phyloP scores from a whole-genome alignment of 2,888 invertebrate genomes.

The Phengaris arion region DNA sequence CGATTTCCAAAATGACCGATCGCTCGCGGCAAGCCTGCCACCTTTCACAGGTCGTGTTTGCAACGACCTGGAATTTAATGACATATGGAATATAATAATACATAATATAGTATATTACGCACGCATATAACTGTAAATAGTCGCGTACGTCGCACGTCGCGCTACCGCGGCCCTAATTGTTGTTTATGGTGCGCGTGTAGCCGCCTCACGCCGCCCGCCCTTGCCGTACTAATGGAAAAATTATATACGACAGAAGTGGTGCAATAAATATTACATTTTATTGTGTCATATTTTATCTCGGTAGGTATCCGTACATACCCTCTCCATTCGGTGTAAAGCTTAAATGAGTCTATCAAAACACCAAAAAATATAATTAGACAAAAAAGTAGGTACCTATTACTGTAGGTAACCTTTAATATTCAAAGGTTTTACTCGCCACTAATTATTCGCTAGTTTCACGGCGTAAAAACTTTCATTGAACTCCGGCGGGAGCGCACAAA shows the following conservation, averaged over 20 bases:
- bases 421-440: not conserved
- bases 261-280: not conserved
- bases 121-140: not conserved
- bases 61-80: not conserved
- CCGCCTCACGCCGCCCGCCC: not conserved
- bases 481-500: conserved; percentile 12
- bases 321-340: no score
- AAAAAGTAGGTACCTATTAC: not conserved
- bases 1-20: no score
- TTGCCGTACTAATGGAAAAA: not conserved
- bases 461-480: conserved; percentile 6
- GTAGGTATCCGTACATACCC: not conserved
- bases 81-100: not conserved
- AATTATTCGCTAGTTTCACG: conserved; percentile 14
- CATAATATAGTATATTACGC: not conserved
- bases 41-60: not conserved
- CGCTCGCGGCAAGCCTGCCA: not conserved
- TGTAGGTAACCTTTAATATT: not conserved
- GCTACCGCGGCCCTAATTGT: not conserved
- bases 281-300: not conserved
- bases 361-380: no score
- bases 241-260: not conserved
- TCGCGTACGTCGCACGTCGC: not conserved
- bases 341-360: no score
- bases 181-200: not conserved